Conservation (phyloP, 1,140 invertebrate species). For the Phortica variegata region DNA sequence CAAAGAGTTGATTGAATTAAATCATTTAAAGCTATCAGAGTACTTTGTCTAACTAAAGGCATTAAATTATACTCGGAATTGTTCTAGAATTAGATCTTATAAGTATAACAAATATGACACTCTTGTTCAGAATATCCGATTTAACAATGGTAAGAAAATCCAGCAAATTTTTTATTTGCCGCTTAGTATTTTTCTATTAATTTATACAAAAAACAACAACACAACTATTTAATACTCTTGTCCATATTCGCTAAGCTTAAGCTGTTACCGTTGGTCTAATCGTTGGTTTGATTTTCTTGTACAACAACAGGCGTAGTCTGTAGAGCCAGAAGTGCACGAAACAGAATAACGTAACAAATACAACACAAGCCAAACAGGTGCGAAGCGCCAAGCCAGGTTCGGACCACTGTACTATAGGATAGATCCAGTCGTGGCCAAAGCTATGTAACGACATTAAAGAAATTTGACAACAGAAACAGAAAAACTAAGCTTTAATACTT, state of each 20-base stretch:
- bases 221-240: no score
- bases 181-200: background rate
- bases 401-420: conserved; percentile 44
- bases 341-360: conserved; percentile 28
- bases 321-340: conserved; percentile 31
- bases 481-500: conserved; percentile 18
- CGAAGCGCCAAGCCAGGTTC: conserved; percentile 31
- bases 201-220: no score
- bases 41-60: no score
- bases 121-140: no score
- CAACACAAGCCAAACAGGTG: conserved; percentile 32
- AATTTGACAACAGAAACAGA: no score
- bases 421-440: conserved; percentile 36
- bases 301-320: conserved; percentile 19
- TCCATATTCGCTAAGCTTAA: conserved; percentile 10
- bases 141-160: background rate
- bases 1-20: no score
- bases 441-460: no score
- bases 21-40: no score
- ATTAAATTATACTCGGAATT: no score
- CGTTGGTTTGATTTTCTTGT: conserved; percentile 4
- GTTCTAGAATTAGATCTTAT: no score
- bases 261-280: conserved; percentile 1
- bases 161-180: background rate
- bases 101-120: no score